Evolutionary conservation across 2,888 invertebrate genomes (phyloP), one percentile per base, ranked within the genome.

Genomic region (Euphydryas editha): DNA sequence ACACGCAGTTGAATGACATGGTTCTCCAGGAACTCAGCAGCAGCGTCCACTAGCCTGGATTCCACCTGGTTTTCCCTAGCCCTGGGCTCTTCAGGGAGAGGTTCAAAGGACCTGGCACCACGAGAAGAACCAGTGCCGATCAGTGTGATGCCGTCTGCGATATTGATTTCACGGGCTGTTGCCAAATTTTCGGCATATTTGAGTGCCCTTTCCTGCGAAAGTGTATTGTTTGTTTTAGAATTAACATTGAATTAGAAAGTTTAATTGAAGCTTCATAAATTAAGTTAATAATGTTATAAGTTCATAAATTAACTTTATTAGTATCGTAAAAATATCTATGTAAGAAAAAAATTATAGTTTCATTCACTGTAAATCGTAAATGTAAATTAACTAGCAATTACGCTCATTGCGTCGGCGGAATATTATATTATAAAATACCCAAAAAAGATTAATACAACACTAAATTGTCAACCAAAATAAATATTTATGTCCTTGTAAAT

Each of bases 1-100:
- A 97, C 93, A 80, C 96, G 96, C 72, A 97, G 94, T 83, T 97
- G 97, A 67, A 97, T 93, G 30, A 96, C 96, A 85, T 97, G 97
- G 74, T 96, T 95, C 73, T 96, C 95, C 74, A 97, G 89, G 93
- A 97, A 97, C 72, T 96, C 95, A 56, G 95, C 95, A 55, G 96
- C 94, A 69, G 95, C 94, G 76, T 97, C 96, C 65, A 96, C 88
- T 68, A 97, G 92, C 68, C 96, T 93, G 64, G 94, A 92, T 76
- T 96, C 96, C n/a, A 96, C 93, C 74, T 95, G 95, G 77, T 94
- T 94, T 81, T 96, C 96, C 66, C 96, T 94, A 30, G 95, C 95
- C 78, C 94, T 95, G 51, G 95, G 94, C 75, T 97, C 96, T 62
- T 94, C 94, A 17, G 97, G 94, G 67, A 96, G 87, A 55, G 95